Base-by-base conservation (phyloP, 64 coral and sea anemone species). In the Dendronephthya gigantea region DNA sequence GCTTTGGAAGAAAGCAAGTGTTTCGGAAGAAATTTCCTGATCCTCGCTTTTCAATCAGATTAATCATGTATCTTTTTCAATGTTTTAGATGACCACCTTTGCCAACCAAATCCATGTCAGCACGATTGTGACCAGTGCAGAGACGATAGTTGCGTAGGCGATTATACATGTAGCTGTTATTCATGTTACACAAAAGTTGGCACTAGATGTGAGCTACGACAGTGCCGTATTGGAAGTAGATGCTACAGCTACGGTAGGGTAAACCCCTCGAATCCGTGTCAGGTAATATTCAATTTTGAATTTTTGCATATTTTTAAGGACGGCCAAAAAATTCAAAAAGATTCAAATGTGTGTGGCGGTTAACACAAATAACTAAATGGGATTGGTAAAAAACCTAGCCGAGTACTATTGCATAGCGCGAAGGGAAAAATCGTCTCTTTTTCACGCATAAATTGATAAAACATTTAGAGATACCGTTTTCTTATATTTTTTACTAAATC, bases 181-280 rank as follows among this genome's bases (percentile, higher is more conserved):
- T 7, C 74, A 0, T 95, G 93, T 66, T 95, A 95, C 90, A 92
- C 90, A 15, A 95, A 95, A 83, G 30, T 85, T 32, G 90, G 90
- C 1, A 92, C 55, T 37, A 72, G 48, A 47, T 95, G 93, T 68
- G 87, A 95, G 0, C 81, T 95, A 82, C 83, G 90, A 43, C 90
- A 92, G 34, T 95, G 93, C 50, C 69, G 34, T 28, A 95, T 95
- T 55, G 51, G 43, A 38, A 81, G 87, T 19, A 25, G 10, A 27
- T 94, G 93, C 62, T 94, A 94, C 39, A 33, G 41, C 2, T 91
- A 91, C 66, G 93, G 93, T 47, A 52, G 55, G 0, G 62, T 86
- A 23, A 94, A 94, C 76, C 93, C 93, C 15, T 34, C 16, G 27
- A 94, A 94, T 47, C n/a, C 23, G 51, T 94, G 93, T 45, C 90